phyloP scores from a whole-genome alignment of 35 echinoderm and acorn worm species.

The Lytechinus variegatus region DNA sequence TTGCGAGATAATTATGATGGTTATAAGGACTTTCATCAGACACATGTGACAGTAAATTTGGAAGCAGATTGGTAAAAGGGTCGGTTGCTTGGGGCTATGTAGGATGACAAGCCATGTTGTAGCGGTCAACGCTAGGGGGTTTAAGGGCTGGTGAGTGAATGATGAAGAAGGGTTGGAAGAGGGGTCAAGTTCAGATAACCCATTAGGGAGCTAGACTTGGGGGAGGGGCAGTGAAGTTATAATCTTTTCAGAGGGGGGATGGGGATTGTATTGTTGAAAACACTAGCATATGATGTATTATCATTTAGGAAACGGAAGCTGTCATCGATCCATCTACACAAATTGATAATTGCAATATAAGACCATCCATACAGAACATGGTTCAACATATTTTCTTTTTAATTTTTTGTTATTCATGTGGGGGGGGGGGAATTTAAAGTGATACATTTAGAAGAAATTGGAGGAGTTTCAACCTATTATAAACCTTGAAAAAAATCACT shows the following conservation, averaged over 20 bases:
- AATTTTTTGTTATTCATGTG: background rate
- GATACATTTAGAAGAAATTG: background rate
- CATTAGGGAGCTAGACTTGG: background rate
- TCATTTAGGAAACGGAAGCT: too few relatives aligned
- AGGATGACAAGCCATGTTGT: slow-evolving; percentile 2
- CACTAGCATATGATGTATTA: too few relatives aligned
- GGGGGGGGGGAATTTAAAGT: background rate
- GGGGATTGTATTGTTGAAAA: background rate
- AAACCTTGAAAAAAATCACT: too few relatives aligned
- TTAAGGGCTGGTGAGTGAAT: background rate
- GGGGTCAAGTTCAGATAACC: background rate
- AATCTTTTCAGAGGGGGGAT: background rate
- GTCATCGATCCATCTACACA: too few relatives aligned
- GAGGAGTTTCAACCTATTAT: too few relatives aligned
- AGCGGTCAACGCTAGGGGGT: background rate
- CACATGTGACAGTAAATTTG: background rate
- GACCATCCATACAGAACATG: too few relatives aligned
- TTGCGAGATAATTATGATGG: background rate
- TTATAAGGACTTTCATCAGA: background rate
- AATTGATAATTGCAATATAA: too few relatives aligned
- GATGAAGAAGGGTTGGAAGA: background rate
- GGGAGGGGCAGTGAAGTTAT: background rate
- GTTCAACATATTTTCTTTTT: too few relatives aligned
- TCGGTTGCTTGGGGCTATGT: background rate
- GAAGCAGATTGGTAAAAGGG: background rate